Evolutionary conservation across 2,113 vertebrate species (phyloP).

Genomic region (Carlito syrichta): DNA sequence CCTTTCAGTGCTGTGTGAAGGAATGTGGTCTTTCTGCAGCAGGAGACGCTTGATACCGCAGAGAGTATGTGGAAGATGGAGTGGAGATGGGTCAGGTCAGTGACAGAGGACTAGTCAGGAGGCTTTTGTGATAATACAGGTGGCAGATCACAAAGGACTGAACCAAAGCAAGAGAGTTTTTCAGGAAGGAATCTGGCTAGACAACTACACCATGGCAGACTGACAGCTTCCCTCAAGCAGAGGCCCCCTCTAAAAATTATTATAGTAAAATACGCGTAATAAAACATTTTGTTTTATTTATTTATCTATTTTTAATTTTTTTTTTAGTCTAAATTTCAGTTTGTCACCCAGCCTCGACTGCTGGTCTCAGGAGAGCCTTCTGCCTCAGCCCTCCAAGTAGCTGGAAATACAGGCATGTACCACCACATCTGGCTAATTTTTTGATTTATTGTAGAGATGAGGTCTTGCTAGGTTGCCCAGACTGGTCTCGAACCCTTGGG

Average conservation of each 20-base stretch:
- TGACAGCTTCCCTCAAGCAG: neutral
- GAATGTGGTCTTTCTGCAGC: neutral
- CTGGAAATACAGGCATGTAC: too few species aligned
- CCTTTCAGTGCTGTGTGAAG: neutral
- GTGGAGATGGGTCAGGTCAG: too few species aligned
- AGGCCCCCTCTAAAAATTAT: neutral
- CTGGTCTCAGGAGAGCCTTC: too few species aligned
- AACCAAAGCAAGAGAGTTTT: neutral
- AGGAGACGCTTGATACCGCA: neutral
- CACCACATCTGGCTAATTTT: too few species aligned
- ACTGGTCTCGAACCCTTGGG: too few species aligned
- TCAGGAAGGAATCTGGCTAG: neutral
- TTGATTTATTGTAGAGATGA: too few species aligned
- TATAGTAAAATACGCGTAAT: neutral
- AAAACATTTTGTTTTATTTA: too few species aligned
- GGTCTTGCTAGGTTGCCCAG: too few species aligned
- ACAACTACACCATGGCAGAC: neutral
- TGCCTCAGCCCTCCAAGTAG: too few species aligned
- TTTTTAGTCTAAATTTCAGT: too few species aligned
- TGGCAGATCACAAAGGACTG: neutral
- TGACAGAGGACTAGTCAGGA: neutral
- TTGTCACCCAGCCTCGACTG: too few species aligned
- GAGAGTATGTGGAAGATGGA: neutral
- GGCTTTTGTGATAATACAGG: neutral
- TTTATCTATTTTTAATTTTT: too few species aligned